Evolutionary conservation across 1,140 invertebrate species (phyloP), one percentile per base, ranked within the genome.

Genomic region (Gryllus bimaculatus): DNA sequence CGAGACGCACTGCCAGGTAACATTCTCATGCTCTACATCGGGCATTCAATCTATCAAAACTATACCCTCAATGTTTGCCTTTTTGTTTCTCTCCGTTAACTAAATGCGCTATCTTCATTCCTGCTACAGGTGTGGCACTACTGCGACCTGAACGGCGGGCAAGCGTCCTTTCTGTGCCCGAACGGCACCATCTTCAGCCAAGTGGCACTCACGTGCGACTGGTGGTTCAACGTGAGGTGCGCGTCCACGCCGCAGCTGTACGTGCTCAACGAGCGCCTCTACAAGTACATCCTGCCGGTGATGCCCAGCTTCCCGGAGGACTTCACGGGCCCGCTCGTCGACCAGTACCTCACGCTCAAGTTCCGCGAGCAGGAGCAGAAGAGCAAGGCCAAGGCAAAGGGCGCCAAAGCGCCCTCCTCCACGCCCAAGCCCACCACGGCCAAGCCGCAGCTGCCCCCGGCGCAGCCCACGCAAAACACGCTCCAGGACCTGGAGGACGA

Each of bases 141-240:
- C 83, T 96, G 95, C 83, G 94, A 96, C 85, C 87, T 95, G n/a
- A 95, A 95, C 83, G 95, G 94, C 13, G 94, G 94, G 8, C 94
- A 96, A 86, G 93, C 95, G 8, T 95, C 94, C 2, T 97, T 96
- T 83, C 86, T 96, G 5, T 97, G 95, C 84, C 95, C 95, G 8
- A 96, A 96, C 83, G 94, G 95, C 21, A 97, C 95, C 7, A 93
- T 96, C 82, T 97, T 96, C 86, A 95, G 92, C 83, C 95, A 97
- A 88, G 84, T 85, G 7, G 91, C 90, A 0, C 85, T 95, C 0
- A 95, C 94, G 0, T 96, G 95, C 82, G 94, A 96, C 84, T 96
- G 95, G 95, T 96, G 95, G 95, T 96, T 95, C 85, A 96, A 95
- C 84, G 94, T 95, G 0, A 91, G 93, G 81, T 96, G 95, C 84